These are phyloP conservation scores for Varanus komodoensis DNA, from an alignment of 2,113 vertebrate species.

Conservation along the genomic window DNA sequence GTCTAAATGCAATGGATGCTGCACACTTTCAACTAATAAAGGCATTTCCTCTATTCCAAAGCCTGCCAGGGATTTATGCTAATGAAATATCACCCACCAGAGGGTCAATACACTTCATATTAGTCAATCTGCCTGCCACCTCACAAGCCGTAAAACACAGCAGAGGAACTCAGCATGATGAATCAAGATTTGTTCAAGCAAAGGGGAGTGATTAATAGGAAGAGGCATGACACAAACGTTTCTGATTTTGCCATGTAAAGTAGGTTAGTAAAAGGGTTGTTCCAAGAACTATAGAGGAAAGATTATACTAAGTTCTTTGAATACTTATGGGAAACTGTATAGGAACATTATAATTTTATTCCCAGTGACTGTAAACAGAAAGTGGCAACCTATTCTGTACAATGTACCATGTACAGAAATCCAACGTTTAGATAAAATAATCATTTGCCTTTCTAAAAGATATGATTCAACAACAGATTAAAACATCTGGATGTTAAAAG, in stretches of 20 bases:
- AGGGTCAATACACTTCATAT: not conserved
- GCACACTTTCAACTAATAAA: no score
- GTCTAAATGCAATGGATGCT: no score
- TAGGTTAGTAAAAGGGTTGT: not conserved
- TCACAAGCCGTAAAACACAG: no score
- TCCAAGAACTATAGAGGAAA: not conserved
- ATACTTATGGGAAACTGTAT: not conserved
- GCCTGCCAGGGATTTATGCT: no score
- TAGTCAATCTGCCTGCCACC: no score
- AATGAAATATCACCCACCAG: not conserved
- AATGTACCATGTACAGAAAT: not conserved
- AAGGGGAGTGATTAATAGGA: not conserved
- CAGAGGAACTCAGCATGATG: not conserved
- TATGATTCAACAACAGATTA: not conserved
- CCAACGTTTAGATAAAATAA: slow-evolving; percentile 8
- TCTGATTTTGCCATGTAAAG: not conserved
- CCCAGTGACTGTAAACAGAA: not conserved
- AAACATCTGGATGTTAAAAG: not conserved
- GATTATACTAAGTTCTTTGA: not conserved
- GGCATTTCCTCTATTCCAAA: no score
- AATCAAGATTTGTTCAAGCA: not conserved
- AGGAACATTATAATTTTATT: not conserved
- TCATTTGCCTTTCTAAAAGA: slow-evolving; percentile 22
- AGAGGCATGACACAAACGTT: not conserved
- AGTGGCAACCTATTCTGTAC: slow-evolving; percentile 10